phyloP scores from a whole-genome alignment of 2,113 vertebrate species.

The Silurus asotus region DNA sequence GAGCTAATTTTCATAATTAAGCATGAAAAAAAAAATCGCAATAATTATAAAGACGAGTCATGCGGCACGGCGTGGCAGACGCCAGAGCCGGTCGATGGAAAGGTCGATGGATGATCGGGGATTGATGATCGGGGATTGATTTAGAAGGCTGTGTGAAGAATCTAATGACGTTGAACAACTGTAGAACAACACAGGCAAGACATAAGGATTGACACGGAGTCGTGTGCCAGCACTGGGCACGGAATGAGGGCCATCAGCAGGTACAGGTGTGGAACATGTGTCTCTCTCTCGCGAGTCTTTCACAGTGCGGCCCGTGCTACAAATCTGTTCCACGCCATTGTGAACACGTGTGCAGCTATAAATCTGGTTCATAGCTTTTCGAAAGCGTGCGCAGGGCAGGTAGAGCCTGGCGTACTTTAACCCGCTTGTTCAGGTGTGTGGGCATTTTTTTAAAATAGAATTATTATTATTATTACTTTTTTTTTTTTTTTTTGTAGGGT shows the following conservation, averaged over 20 bases:
- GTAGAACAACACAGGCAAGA: too few species aligned
- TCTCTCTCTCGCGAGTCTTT: neutral
- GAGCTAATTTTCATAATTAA: slow-evolving; percentile 58
- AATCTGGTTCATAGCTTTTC: slow-evolving; percentile 41
- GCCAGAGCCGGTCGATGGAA: neutral
- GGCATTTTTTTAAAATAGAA: neutral
- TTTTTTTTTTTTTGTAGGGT: too few species aligned
- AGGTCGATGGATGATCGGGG: neutral
- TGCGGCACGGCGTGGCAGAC: slow-evolving; percentile 3
- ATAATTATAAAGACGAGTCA: slow-evolving; percentile 53
- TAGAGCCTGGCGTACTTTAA: slow-evolving; percentile 25
- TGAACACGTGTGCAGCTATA: slow-evolving; percentile 28
- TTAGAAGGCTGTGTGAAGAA: neutral
- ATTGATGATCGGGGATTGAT: neutral
- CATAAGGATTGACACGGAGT: neutral
- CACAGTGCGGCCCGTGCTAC: slow-evolving; percentile 2
- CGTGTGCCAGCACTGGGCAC: neutral
- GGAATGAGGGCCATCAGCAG: neutral
- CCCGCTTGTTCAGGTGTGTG: slow-evolving; percentile 21
- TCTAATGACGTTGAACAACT: neutral
- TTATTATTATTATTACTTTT: too few species aligned
- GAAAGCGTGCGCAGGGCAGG: slow-evolving; percentile 41
- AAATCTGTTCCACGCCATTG: slow-evolving; percentile 30
- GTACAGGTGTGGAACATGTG: slow-evolving; percentile 2
- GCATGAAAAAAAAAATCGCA: slow-evolving; percentile 47